A percentile compares a stretch with the other conserved stretches of the same genome.
phyloP scores from a whole-genome alignment of 2,797 vertebrate species.

The Dendrocincla fuliginosa region DNA sequence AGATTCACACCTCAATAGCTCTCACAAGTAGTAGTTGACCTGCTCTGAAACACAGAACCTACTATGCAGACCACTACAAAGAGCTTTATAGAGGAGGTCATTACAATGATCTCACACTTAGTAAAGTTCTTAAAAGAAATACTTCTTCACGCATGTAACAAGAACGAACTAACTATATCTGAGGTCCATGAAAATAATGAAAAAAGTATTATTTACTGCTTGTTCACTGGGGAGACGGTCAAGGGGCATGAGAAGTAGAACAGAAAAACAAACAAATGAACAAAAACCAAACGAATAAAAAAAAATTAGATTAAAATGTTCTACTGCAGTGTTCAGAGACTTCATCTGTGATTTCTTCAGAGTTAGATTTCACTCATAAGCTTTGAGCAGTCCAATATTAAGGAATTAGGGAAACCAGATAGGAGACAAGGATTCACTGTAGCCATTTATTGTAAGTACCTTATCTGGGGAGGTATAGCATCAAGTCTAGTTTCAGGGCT shows the following conservation, averaged over 20 bases:
- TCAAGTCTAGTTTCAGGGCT: slow-evolving; percentile 92
- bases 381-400: background rate
- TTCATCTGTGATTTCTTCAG: background rate
- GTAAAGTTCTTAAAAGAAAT: background rate
- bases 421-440: background rate
- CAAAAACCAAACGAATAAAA: background rate
- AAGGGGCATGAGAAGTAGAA: background rate
- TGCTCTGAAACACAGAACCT: background rate
- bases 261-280: background rate
- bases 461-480: slow-evolving; percentile 84
- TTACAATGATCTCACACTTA: background rate
- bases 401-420: background rate
- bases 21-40: background rate
- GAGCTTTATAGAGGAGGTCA: background rate
- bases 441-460: slow-evolving; percentile 74
- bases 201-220: background rate
- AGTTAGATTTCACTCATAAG: background rate
- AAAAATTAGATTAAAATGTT: background rate
- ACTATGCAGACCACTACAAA: background rate
- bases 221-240: background rate
- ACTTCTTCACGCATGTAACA: background rate
- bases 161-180: background rate
- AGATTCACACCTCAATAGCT: background rate
- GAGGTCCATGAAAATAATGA: background rate
- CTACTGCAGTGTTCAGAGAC: background rate